Evolutionary conservation across 2,888 invertebrate genomes (phyloP), one percentile per base, ranked within the genome.

Genomic region (Macrophya annulata): DNA sequence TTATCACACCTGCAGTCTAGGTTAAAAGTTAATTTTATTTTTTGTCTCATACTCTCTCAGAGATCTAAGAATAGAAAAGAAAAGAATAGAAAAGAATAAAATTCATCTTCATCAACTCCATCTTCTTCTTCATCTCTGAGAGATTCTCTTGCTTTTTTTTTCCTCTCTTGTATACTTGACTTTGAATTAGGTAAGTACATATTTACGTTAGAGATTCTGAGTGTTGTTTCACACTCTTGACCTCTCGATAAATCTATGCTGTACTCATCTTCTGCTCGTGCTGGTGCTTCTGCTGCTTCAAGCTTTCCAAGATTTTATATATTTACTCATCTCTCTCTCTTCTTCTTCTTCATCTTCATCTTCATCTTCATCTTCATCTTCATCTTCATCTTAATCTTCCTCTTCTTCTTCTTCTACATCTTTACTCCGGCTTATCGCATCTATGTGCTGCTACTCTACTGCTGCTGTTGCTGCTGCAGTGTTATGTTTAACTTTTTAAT

Each of bases 401-500:
- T 55, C 55, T 55, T 55, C 1, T n/a, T 1, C n/a, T 55, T 6
- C 55, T 55, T 2, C 55, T 3, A 31, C 31, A 31, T 55, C 17
- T 51, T n/a, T n/a, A 55, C 6, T n/a, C 17, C 17, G 10, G 51
- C 17, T 51, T 51, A 55, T 55, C 55, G n/a, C n/a, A n/a, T 55
- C 55, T 55, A 6, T 1, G 31, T 31, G 31, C 31, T 3, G 31
- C 31, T 31, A 31, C n/a, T 8, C 43, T 43, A 0, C 43, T 43
- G 6, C 55, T 51, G 15, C 4, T 51, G 4, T n/a, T 1, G 55
- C 55, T n/a, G 55, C n/a, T n/a, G 8, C n/a, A 8, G 55, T 55
- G n/a, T 55, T 55, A n/a, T 55, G 25, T 62, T 62, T 25, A 62
- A 62, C 25, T 62, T 62, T 62, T 62, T 62, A 25, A 62, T 62